phyloP scores from a whole-genome alignment of 2,888 invertebrate species.

The Athalia rosae region DNA sequence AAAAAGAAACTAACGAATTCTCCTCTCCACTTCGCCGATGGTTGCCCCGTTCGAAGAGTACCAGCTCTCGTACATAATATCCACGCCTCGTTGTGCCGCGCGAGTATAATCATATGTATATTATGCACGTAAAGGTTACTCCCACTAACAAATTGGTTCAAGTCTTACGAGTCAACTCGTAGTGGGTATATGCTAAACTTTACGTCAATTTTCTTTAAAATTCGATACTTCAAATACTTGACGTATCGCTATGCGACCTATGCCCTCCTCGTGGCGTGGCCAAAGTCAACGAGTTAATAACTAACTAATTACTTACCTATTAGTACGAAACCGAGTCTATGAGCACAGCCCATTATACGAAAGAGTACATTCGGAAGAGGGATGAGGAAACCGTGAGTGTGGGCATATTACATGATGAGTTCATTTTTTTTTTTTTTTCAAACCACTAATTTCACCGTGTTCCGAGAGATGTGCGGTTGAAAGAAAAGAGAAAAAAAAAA shows the following conservation, averaged over 20 bases:
- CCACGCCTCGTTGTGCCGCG: constrained; percentile 40
- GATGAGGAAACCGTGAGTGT: too few species aligned
- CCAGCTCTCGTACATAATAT: neutral
- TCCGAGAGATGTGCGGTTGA: too few species aligned
- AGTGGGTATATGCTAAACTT: constrained; percentile 36
- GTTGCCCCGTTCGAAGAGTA: constrained; percentile 14
- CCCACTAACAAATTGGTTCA: constrained; percentile 45
- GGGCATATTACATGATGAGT: too few species aligned
- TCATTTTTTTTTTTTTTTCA: too few species aligned
- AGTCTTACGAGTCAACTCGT: constrained; percentile 31
- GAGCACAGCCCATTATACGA: too few species aligned
- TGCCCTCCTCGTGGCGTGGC: constrained; percentile 14
- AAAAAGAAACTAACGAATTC: too few species aligned
- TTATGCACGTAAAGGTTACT: constrained; percentile 35
- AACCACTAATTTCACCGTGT: too few species aligned
- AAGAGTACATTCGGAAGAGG: too few species aligned
- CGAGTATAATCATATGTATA: constrained; percentile 41
- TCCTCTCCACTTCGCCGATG: neutral
- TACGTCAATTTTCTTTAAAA: constrained; percentile 21
- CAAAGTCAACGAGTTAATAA: constrained; percentile 44
- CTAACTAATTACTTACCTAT: constrained; percentile 32
- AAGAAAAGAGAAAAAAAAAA: too few species aligned
- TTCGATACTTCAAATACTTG: constrained; percentile 6
- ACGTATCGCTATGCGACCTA: constrained; percentile 39
- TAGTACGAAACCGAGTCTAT: too few species aligned